Percentiles rank a stretch among this genome's conserved stretches.
Conservation (phyloP, 2,113 vertebrate genomes). For the Otis tarda region DNA sequence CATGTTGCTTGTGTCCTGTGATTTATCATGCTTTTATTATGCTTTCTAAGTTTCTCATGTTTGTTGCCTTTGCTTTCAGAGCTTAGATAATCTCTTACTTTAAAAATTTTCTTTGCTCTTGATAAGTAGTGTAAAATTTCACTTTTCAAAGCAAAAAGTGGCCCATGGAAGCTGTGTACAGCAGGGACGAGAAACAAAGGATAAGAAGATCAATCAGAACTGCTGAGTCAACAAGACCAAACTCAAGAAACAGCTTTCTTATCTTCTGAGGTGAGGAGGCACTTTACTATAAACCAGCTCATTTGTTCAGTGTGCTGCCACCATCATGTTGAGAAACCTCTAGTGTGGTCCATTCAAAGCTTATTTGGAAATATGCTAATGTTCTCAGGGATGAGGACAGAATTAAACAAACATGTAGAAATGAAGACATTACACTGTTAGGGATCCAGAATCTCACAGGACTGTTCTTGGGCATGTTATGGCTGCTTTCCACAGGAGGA, state of each 20-base stretch:
- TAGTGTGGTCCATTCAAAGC: not conserved
- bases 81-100: not conserved
- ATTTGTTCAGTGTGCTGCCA: not conserved
- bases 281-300: not conserved
- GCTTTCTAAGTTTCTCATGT: not conserved
- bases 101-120: not conserved
- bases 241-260: not conserved
- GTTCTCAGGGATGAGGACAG: not conserved
- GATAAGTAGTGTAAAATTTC: not conserved
- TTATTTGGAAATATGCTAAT: not conserved
- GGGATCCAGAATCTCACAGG: not conserved
- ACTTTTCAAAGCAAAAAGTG: not conserved
- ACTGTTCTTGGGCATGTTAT: not conserved
- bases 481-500: not conserved
- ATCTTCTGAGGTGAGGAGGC: not conserved
- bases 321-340: not conserved
- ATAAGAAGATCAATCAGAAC: not conserved
- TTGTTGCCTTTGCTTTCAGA: not conserved
- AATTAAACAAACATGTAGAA: not conserved
- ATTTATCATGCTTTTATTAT: not conserved
- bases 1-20: not conserved
- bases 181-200: not conserved
- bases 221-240: not conserved
- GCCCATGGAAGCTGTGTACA: not conserved
- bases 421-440: not conserved